Conservation (phyloP, 2,888 invertebrate species). For the Prenolepis imparis region DNA sequence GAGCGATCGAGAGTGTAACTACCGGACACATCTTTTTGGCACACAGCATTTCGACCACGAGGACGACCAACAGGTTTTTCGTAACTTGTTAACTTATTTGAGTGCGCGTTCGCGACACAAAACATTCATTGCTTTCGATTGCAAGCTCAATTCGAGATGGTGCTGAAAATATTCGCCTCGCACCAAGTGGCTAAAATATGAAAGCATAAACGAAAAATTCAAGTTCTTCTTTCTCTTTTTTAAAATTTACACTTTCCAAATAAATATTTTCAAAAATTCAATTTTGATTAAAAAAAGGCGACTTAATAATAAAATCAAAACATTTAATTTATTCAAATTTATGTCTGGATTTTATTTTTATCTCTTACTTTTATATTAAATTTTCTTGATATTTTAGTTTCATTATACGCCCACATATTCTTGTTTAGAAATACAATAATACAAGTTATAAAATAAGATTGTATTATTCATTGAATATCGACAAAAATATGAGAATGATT, state of each 20-base stretch:
- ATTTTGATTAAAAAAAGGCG: not conserved
- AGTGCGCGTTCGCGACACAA: slow-evolving; percentile 2
- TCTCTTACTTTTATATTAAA: not conserved
- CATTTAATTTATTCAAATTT: not conserved
- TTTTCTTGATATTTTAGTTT: not conserved
- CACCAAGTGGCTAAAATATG: not conserved
- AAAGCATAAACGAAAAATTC: not conserved
- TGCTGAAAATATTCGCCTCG: not conserved
- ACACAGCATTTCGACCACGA: slow-evolving; percentile 11
- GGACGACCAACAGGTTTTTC: slow-evolving; percentile 46
- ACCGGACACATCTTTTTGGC: slow-evolving; percentile 30
- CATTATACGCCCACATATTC: not conserved
- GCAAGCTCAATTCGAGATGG: not conserved
- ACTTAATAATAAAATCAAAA: not conserved
- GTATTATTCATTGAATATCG: not conserved
- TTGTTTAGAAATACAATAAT: not conserved
- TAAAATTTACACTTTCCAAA: not conserved
- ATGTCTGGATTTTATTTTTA: not conserved
- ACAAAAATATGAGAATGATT: not conserved
- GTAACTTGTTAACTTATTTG: not conserved
- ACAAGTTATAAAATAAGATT: not conserved
- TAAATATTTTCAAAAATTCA: not conserved
- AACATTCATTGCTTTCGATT: not conserved
- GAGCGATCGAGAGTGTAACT: slow-evolving; percentile 29
- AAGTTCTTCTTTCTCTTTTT: not conserved